These are phyloP conservation scores for Agelas oroides DNA, from an alignment of 37 sponge, comb jelly and placozoan species.

Conservation along the genomic window DNA sequence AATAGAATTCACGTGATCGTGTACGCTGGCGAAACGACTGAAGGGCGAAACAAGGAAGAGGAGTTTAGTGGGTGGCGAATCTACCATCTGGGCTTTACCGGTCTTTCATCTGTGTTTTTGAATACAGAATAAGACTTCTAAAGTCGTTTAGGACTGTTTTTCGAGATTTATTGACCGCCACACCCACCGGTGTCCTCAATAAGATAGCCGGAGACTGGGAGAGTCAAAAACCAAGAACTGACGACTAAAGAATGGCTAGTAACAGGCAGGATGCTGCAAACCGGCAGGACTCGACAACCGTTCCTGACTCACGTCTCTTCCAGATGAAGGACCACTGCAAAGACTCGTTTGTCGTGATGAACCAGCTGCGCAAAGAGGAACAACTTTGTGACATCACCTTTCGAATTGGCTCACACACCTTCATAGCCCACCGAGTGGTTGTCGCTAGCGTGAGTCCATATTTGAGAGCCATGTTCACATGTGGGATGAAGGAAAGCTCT, in stretches of 20 bases:
- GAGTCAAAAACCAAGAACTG: no score
- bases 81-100: no score
- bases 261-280: conserved; percentile 46
- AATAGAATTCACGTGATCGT: no score
- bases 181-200: no score
- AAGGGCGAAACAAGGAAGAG: no score
- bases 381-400: conserved; percentile 86
- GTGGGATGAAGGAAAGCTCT: conserved; percentile 89
- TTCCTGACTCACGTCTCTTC: conserved; percentile 57
- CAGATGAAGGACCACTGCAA: conserved; percentile 71
- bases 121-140: no score
- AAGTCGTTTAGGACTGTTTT: no score
- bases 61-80: no score
- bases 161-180: no score
- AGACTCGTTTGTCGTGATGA: conserved; percentile 63
- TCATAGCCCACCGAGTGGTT: conserved; percentile 82
- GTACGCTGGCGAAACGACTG: no score
- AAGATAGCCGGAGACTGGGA: no score
- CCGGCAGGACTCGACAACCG: not conserved
- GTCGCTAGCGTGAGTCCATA: conserved; percentile 89
- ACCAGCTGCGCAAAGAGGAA: conserved; percentile 61
- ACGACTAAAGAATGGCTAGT: conserved; percentile 69
- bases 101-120: no score
- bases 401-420: conserved; percentile 58
- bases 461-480: conserved; percentile 92